Conservation (phyloP, 2,113 vertebrate genomes). For the Sylvia atricapilla region DNA sequence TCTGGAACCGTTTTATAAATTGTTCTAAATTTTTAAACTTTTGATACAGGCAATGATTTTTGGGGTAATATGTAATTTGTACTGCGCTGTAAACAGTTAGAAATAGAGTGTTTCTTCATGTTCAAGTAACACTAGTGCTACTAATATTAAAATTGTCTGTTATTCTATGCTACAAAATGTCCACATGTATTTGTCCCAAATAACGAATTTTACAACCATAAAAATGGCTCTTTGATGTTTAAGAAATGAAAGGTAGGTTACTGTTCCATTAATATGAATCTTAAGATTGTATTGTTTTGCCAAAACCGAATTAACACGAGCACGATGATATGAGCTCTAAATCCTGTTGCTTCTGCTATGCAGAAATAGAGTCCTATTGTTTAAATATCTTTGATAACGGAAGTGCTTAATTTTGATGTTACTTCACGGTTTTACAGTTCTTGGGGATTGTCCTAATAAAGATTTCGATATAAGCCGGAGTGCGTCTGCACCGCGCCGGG, state of each 20-base stretch:
- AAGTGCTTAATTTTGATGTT: conserved; percentile 67
- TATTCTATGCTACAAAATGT: background rate
- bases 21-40: conserved; percentile 63
- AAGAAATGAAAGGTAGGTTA: background rate
- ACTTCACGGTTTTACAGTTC: conserved; percentile 55
- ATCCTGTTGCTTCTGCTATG: conserved; percentile 74
- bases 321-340: conserved; percentile 43
- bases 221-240: background rate
- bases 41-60: conserved; percentile 66
- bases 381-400: conserved; percentile 65
- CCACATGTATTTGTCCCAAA: background rate
- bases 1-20: conserved; percentile 46
- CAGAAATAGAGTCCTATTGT: conserved; percentile 68
- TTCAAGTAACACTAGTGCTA: conserved; percentile 35
- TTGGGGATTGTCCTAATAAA: conserved; percentile 77
- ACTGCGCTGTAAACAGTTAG: conserved; percentile 32
- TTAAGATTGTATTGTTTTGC: conserved; percentile 10
- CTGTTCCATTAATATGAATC: conserved; percentile 17
- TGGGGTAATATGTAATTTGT: conserved; percentile 47
- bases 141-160: conserved; percentile 21
- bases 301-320: conserved; percentile 65
- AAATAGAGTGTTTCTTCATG: conserved; percentile 30
- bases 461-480: conserved; percentile 58
- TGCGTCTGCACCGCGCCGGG: background rate
- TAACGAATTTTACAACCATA: background rate